A percentile compares a stretch with the other conserved stretches of the same genome.
Conservation (phyloP, 2,888 invertebrate genomes). For the Villa cingulata region DNA sequence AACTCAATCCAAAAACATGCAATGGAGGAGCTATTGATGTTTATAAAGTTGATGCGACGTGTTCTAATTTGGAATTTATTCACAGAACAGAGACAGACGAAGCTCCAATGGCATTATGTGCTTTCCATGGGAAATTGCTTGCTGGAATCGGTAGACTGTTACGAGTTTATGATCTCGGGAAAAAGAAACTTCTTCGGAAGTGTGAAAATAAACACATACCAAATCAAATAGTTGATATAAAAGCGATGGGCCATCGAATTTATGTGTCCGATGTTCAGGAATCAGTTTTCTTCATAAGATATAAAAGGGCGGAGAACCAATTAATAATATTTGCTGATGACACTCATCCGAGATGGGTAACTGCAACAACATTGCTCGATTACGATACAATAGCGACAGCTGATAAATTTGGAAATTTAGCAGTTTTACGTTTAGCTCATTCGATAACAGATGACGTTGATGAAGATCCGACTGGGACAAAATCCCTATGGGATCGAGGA, state of each 20-base stretch:
- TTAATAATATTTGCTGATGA: slow-evolving; percentile 97
- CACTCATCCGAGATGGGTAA: slow-evolving; percentile 93
- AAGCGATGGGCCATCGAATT: slow-evolving; percentile 86
- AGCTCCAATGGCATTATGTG: slow-evolving; percentile 74
- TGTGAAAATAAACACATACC: slow-evolving; percentile 97
- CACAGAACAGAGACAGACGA: slow-evolving; percentile 92
- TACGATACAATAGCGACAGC: slow-evolving; percentile 93
- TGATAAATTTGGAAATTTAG: slow-evolving; percentile 96
- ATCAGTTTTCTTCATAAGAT: slow-evolving; percentile 89
- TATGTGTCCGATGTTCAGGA: slow-evolving; percentile 95
- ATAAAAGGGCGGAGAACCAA: slow-evolving; percentile 91
- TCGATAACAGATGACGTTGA: slow-evolving; percentile 95
- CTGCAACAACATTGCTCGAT: slow-evolving; percentile 81
- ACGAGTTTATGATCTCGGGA: slow-evolving; percentile 90
- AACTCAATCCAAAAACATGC: slow-evolving; percentile 75
- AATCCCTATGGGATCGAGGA: slow-evolving; percentile 91
- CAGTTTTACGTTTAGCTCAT: slow-evolving; percentile 76
- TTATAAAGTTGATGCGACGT: slow-evolving; percentile 57
- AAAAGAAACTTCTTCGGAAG: slow-evolving; percentile 88
- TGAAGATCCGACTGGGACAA: slow-evolving; percentile 98
- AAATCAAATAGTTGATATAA: slow-evolving; percentile 84
- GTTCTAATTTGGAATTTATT: slow-evolving; percentile 75
- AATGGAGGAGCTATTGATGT: slow-evolving; percentile 76
- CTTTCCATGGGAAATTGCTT: slow-evolving; percentile 81
- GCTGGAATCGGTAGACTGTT: slow-evolving; percentile 88